Base-by-base conservation (phyloP, 2,888 invertebrate species). In the Nysson spinosus region DNA sequence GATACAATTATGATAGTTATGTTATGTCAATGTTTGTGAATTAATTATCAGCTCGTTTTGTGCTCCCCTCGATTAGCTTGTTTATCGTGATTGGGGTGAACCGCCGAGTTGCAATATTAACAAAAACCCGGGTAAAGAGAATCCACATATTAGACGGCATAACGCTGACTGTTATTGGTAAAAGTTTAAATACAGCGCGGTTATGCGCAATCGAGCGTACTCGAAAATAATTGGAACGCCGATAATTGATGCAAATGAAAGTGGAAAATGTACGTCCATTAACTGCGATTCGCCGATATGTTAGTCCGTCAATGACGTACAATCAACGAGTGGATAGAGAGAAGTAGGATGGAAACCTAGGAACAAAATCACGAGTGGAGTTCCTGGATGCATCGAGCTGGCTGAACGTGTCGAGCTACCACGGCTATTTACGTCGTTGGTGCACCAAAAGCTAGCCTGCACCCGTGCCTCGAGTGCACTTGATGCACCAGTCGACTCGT, bases 401-500 rank as follows among this genome's bases (percentile, higher is more conserved):
- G 34, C 61, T 65, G 60, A 66, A 64, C 61, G 62, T 60, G 64
- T 62, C 46, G 75, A 63, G 46, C 60, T 54, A 39, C 47, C 46
- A 47, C 57, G 63, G 63, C 65, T 75, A 75, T 75, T 75, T 75
- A 69, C 68, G 72, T 66, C 66, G 50, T 26, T 49, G 56, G 56
- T 58, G 50, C 64, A 64, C 72, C 76, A 50, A 75, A 75, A 69
- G 72, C 76, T 66, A 69, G 65, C 55, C 64, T 57, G 46, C 61
- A 64, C 50, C 61, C 58, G 35, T 58, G 46, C 57, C 76, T 75
- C 66, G 57, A 75, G 76, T 58, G 62, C 77, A 69, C 79, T 78
- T 64, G 61, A 72, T 79, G 77, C 75, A 72, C 72, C 69, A 62
- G 75, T 63, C 79, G 79, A 69, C 73, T 78, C 77, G 51, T 69